A percentile compares a stretch with the other conserved stretches of the same genome.
phyloP scores from a whole-genome alignment of 2,888 invertebrate species.

The Chrysodeixis includens region DNA sequence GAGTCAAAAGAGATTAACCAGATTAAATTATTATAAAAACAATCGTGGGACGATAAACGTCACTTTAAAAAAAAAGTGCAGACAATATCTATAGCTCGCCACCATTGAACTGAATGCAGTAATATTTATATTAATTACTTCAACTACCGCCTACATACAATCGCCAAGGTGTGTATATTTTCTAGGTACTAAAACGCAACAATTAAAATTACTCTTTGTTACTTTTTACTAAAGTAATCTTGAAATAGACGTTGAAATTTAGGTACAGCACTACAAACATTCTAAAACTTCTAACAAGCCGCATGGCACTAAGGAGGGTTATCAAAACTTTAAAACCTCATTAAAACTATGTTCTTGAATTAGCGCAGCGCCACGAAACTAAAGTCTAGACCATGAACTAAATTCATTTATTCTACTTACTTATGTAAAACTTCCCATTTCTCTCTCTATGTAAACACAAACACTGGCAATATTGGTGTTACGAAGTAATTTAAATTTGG shows the following conservation, averaged over 20 bases:
- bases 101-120: background rate
- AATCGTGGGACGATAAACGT: slow-evolving; percentile 32
- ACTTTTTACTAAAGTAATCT: background rate
- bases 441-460: background rate
- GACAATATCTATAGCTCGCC: background rate
- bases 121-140: background rate
- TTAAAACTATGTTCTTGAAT: background rate
- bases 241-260: background rate
- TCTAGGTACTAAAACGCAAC: background rate
- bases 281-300: background rate
- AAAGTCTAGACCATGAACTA: background rate
- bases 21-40: slow-evolving; percentile 48
- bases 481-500: background rate
- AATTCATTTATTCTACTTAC: background rate
- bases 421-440: background rate
- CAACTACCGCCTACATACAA: background rate
- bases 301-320: background rate
- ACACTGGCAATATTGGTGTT: background rate
- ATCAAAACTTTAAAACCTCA: background rate
- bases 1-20: slow-evolving; percentile 47
- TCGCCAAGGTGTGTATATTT: background rate
- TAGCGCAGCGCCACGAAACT: background rate
- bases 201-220: background rate
- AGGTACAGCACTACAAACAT: no score
- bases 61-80: background rate